Evolutionary conservation across 2,797 vertebrate genomes (phyloP), one percentile per base, ranked within the genome.

Genomic region (Chloroceryle amazona): DNA sequence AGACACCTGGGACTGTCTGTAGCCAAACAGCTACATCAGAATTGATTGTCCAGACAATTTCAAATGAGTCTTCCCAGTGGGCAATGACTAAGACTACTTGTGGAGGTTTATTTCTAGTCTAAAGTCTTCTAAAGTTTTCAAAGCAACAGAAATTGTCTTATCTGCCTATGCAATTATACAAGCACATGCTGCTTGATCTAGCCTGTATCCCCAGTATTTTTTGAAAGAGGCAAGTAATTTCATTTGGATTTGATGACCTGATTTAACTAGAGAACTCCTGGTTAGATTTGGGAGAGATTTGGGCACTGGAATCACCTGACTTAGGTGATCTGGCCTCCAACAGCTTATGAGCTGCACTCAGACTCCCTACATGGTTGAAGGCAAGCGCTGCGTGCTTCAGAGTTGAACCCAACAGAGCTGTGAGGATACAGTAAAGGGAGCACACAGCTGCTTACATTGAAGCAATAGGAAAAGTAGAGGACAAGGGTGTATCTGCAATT

Each of bases 401-500:
- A 76, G 57, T 13, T 18, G 67, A 80, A 71, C 26, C 3, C 8
- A 35, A 57, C 8, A 23, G 47, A 76, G 47, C 28, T 11, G 5
- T 28, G 41, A 95, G 60, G 67, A 57, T 35, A 49, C 46, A 80
- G 52, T 47, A 37, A 89, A 89, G 78, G 51, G 33, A 95, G 44
- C 60, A 49, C 0, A 4, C 13, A 89, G 86, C 88, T 90, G 73
- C 93, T 75, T 37, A 86, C 78, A n/a, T 33, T 60, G 71, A 78
- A 87, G 78, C 79, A 94, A 89, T 3, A 94, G 90, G 81, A 95
- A 90, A 93, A 92, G 83, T 11, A 73, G 74, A 93, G 95, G 92
- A 94, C 74, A 63, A 92, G 96, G 95, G 90, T 80, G 95, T 89
- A 93, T 97, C 78, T 87, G 71, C 67, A 96, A 80, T 86, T 70